Conservation (phyloP, 2,113 vertebrate species). For the Clarias macrocephalus region DNA sequence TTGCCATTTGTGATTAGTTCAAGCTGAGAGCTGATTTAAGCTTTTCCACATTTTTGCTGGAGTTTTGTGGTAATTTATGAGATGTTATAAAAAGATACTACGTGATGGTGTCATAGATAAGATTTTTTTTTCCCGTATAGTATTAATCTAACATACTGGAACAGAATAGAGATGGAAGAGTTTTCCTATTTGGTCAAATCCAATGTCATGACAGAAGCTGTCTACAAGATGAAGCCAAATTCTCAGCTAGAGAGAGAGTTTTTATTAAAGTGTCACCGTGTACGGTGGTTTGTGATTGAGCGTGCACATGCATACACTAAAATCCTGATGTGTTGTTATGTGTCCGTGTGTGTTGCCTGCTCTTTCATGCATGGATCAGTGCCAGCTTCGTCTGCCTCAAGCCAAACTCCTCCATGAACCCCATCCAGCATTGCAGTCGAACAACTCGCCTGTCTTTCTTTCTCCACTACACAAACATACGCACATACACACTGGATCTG, state of each 20-base stretch:
- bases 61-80: not conserved
- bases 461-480: constrained; percentile 28
- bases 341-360: constrained; percentile 36
- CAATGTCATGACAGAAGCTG: not conserved
- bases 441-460: constrained; percentile 36
- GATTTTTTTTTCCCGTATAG: not conserved
- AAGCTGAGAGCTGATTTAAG: constrained; percentile 46
- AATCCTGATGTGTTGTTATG: constrained; percentile 16
- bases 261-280: not conserved
- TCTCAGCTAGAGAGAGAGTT: constrained; percentile 26
- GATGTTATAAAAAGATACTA: constrained; percentile 1
- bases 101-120: not conserved
- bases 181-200: not conserved
- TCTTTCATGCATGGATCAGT: constrained; percentile 53
- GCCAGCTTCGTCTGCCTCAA: constrained; percentile 57
- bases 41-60: not conserved
- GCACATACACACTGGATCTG: not conserved
- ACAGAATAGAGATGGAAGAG: not conserved
- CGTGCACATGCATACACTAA: constrained; percentile 39
- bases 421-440: constrained; percentile 44
- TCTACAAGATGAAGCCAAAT: constrained; percentile 13
- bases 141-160: not conserved
- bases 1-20: constrained; percentile 53
- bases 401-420: constrained; percentile 59
- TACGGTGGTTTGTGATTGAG: constrained; percentile 31